Base-by-base conservation (phyloP, 1,140 invertebrate genomes). In the Bombus vancouverensis region DNA sequence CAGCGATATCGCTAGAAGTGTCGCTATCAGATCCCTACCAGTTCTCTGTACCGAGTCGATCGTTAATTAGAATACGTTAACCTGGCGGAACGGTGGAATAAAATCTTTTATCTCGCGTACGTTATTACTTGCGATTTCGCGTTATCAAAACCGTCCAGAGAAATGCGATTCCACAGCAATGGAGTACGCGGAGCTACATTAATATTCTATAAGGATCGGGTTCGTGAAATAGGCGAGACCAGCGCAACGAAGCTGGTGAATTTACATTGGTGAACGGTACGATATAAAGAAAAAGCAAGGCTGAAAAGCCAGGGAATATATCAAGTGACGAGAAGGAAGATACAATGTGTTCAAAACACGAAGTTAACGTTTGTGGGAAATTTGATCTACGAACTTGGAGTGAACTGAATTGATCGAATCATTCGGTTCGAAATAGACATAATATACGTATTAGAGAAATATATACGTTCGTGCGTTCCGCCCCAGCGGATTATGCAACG, bases 161-260 rank as follows among this genome's bases (percentile, higher is more conserved):
- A 28, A 47, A 62, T 13, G 39, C 3, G 39, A 44, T 22, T 39
- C 39, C 4, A 25, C 15, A 9, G 22, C 10, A 4, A 59, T 12
- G 39, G 53, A n/a, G 62, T 12, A 62, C 32, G 13, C 42, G 18
- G 25, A 25, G 79, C 57, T 32, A 6, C 18, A 68, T 83, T 83
- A 83, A 83, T 76, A 83, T 83, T 83, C 59, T 37, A 83, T 53
- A 76, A 76, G 62, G 59, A 76, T 83, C 81, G 44, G 28, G 59
- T 42, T 68, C 44, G 73, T 65, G 72, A 68, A 83, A 77, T 83
- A 62, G 37, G 28, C 13, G 79, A 32, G 47, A 81, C 66, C 66
- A 2, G 34, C 13, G 68, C 47, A 57, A 59, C 68, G 79, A 71
- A 34, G 44, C 44, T 37, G 34, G 66, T n/a, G 79, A 72, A 81